Conservation (phyloP, 2,888 invertebrate species). For the Cremastinae sp. region DNA sequence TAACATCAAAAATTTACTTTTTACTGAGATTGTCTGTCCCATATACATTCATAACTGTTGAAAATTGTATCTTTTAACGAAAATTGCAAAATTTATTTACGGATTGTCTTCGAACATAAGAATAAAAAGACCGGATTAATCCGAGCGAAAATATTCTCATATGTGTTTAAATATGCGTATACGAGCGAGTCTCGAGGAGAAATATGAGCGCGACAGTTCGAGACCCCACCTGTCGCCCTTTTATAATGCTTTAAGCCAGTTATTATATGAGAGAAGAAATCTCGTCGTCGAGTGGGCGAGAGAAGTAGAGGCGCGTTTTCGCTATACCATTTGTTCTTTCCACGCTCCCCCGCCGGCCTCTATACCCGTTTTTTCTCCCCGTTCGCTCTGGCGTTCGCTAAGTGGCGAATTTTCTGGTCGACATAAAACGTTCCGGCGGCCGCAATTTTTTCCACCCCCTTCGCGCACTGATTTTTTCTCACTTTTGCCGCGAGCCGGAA, state of each 20-base stretch:
- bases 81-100: too few species aligned
- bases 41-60: too few species aligned
- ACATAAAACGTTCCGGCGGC: constrained; percentile 48
- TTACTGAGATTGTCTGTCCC: too few species aligned
- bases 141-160: constrained; percentile 10
- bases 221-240: constrained; percentile 68
- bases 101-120: too few species aligned
- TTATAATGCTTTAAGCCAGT: constrained; percentile 73
- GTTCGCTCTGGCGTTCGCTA: constrained; percentile 46
- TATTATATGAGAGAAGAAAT: constrained; percentile 65
- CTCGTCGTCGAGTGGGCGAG: constrained; percentile 39
- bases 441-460: constrained; percentile 24
- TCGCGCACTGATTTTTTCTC: neutral
- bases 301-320: neutral
- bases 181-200: constrained; percentile 46
- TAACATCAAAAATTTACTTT: too few species aligned
- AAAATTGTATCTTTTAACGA: too few species aligned
- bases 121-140: too few species aligned
- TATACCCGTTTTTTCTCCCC: constrained; percentile 12
- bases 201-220: constrained; percentile 67
- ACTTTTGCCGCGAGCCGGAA: constrained; percentile 26
- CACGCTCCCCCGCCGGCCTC: constrained; percentile 14
- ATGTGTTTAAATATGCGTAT: constrained; percentile 3
- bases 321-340: constrained; percentile 18
- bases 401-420: constrained; percentile 58